Conservation (phyloP, 1,140 invertebrate species). For the Neuroterus valhalla region DNA sequence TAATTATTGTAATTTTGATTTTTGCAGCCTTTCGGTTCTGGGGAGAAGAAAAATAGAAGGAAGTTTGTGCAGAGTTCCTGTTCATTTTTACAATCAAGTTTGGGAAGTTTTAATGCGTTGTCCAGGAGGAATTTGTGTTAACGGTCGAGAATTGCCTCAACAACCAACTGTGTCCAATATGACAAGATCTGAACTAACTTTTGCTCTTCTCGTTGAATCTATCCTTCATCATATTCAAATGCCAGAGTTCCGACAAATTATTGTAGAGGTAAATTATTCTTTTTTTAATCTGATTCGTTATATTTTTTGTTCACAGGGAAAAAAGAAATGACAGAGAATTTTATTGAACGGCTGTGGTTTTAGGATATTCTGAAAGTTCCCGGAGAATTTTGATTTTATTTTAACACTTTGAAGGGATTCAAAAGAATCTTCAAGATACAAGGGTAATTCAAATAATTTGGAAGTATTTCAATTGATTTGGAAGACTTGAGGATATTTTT, state of each 20-base stretch:
- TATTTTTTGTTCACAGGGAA: too few relatives aligned
- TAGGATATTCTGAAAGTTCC: too few relatives aligned
- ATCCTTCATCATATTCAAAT: constrained; percentile 91
- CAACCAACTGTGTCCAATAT: constrained; percentile 95
- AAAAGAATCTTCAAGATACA: too few relatives aligned
- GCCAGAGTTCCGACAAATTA: constrained; percentile 94
- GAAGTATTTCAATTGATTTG: too few relatives aligned
- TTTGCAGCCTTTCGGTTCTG: constrained; percentile 65
- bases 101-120: constrained; percentile 95
- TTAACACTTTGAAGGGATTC: too few relatives aligned
- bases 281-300: too few relatives aligned
- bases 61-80: constrained; percentile 94
- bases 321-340: too few relatives aligned
- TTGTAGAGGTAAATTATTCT: constrained; percentile 87
- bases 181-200: constrained; percentile 97
- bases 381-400: too few relatives aligned
- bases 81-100: constrained; percentile 95
- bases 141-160: constrained; percentile 89
- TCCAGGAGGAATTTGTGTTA: constrained; percentile 90
- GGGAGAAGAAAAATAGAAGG: constrained; percentile 92
- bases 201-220: constrained; percentile 95
- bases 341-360: too few relatives aligned
- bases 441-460: too few relatives aligned
- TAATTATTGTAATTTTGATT: constrained; percentile 17
- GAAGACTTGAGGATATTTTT: too few relatives aligned